Evolutionary conservation across 2,113 vertebrate genomes (phyloP).

Genomic region (Orthonyx spaldingii): DNA sequence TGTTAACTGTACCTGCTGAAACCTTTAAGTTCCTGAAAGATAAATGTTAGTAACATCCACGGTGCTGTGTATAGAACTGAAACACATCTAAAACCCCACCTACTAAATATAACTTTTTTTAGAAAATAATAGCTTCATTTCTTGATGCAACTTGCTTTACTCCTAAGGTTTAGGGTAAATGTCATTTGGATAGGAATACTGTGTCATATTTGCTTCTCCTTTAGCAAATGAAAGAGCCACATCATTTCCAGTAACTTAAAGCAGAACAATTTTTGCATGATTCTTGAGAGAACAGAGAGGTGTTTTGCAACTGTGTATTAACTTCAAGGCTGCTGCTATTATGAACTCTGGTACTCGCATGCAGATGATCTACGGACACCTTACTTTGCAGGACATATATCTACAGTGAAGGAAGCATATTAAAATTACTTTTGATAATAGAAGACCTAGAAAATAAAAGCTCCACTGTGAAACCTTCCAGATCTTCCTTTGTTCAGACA

Average conservation of each 20-base stretch:
- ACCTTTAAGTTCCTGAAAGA: neutral
- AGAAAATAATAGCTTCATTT: neutral
- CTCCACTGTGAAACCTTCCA: neutral
- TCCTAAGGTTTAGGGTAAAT: neutral
- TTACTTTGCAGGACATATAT: neutral
- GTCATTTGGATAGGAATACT: neutral
- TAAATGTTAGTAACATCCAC: neutral
- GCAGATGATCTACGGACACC: neutral
- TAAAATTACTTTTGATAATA: neutral
- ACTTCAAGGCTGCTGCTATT: neutral
- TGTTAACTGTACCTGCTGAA: neutral
- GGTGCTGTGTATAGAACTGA: neutral
- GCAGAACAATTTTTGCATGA: neutral
- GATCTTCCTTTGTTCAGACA: neutral
- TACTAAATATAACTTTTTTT: neutral
- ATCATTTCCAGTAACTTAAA: neutral
- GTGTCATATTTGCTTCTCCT: neutral
- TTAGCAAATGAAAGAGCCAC: neutral
- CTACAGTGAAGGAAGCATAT: neutral
- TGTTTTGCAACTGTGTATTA: neutral
- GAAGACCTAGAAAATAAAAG: neutral
- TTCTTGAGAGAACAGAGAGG: neutral
- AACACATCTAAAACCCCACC: neutral
- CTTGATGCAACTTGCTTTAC: neutral
- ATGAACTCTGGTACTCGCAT: neutral